Evolutionary conservation across 2,888 invertebrate genomes (phyloP), one percentile per base, ranked within the genome.

Genomic region (Limnephilus marmoratus): DNA sequence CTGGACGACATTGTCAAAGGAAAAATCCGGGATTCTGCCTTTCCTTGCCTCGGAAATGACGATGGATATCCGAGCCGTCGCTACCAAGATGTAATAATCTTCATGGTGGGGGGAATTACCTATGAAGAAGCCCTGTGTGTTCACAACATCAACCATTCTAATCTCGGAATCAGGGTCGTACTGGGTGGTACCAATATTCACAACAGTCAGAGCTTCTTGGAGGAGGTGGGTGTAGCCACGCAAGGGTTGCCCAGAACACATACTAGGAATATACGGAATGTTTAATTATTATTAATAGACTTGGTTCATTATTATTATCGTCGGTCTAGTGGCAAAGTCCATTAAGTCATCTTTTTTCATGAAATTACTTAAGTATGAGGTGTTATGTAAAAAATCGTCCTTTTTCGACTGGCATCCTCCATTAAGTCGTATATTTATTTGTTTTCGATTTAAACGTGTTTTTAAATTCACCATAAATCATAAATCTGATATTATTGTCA

Each of bases 31-130:
- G 98, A 99, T 94, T 97, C 97, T 93, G 95, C 97, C 7, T 99
- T 98, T 95, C 99, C 99, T 0, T 98, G 97, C 93, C 96, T 99
- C 31, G 98, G 98, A 80, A 96, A 97, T 13, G 97, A 97, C 93
- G 96, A 96, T 92, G 93, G 94, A 1, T 94, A 94, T 3, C 94
- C 94, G 93, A 96, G 96, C 13, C 95, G 97, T 9, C 97, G 98
- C 93, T 98, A 98, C 0, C 98, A 99, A 94, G 99, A 99, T 95
- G 97, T 99, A n/a, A 97, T 99, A 90, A 98, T 99, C 37, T 99
- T 99, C 95, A 97, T 99, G 86, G 97, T 99, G 92, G 99, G 99
- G 3, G 99, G 99, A 24, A 97, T 98, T 82, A 99, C 99, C 0
- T 99, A 99, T 95, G 99, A 99, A 95, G 99, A 99, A 95, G 98